phyloP scores from a whole-genome alignment of 2,797 vertebrate species.

The Crocidura indochinensis region DNA sequence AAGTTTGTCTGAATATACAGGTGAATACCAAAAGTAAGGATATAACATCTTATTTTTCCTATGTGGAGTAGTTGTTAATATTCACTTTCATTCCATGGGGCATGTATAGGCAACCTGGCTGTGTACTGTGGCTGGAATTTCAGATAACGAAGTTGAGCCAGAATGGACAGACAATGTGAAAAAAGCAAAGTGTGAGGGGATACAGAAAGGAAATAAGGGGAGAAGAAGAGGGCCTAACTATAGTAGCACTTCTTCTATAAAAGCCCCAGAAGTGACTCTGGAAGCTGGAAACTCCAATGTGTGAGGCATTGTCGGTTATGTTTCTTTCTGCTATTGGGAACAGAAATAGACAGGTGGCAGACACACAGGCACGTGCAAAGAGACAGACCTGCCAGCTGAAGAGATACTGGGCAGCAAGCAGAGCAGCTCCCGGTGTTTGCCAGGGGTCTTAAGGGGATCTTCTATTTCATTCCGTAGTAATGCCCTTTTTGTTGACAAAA shows the following conservation, averaged over 20 bases:
- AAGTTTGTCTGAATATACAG: not conserved
- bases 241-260: no score
- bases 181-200: not conserved
- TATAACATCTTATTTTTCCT: not conserved
- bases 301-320: not conserved
- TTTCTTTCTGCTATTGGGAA: not conserved
- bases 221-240: no score
- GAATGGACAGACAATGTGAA: not conserved
- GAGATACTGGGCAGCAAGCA: conserved; percentile 53
- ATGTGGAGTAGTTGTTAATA: not conserved
- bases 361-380: not conserved
- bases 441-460: conserved; percentile 90
- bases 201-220: not conserved
- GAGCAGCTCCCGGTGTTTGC: conserved; percentile 87
- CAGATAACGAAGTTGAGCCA: not conserved
- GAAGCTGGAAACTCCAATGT: not conserved
- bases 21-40: not conserved
- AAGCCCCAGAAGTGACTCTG: not conserved
- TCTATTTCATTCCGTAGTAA: conserved; percentile 91
- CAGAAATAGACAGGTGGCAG: conserved; percentile 30
- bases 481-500: conserved; percentile 97
- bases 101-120: not conserved
- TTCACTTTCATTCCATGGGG: not conserved
- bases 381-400: conserved; percentile 50
- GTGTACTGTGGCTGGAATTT: not conserved